Base-by-base conservation (phyloP, 1,140 invertebrate genomes). In the Druon quercuslanigerum region DNA sequence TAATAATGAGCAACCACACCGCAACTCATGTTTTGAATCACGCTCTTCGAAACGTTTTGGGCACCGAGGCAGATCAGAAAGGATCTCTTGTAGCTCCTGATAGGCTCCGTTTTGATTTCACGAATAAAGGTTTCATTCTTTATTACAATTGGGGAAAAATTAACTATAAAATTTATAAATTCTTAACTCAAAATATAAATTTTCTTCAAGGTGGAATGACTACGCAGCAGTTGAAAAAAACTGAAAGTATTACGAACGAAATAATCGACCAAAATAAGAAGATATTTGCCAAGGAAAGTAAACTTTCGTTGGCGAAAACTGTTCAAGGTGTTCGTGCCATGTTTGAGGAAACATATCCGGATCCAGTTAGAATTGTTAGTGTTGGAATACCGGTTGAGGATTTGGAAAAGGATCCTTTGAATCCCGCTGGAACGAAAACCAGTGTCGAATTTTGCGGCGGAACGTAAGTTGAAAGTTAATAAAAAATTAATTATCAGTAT, bases 401-500 rank as follows among this genome's bases (percentile, higher is more conserved):
- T 51, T 92, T 99, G 11, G 95, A 98, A 86, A 92, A 93, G 70
- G 95, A 99, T 92, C 98, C 98, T 1, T 93, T 95, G 51, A 94
- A 95, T 33, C 92, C 94, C 16, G 94, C 92, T 57, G 98, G 96
- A 7, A 93, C 94, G 66, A 91, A 95, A 71, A 99, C 98, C 2
- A 99, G 98, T 25, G 96, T 99, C n/a, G 99, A 99, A 92, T 99
- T 99, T 92, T 99, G 99, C 92, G 99, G 99, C 79, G 99, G 99
- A 86, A 99, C 99, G 80, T 84, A 74, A 76, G 80, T 80, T 46
- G 40, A 46, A 46, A 46, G 7, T 11, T 11, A 46, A 46, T 46
- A 0, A 7, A 11, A 46, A 46, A 33, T 33, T 33, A 5, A 33
- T 33, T 33, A 33, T 33, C 20, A 25, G n/a, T n/a, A n/a, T n/a